A percentile compares a stretch with the other conserved stretches of the same genome.
These are phyloP conservation scores for Apotomis betuletana DNA, from an alignment of 2,888 invertebrate genomes.

Conservation along the genomic window DNA sequence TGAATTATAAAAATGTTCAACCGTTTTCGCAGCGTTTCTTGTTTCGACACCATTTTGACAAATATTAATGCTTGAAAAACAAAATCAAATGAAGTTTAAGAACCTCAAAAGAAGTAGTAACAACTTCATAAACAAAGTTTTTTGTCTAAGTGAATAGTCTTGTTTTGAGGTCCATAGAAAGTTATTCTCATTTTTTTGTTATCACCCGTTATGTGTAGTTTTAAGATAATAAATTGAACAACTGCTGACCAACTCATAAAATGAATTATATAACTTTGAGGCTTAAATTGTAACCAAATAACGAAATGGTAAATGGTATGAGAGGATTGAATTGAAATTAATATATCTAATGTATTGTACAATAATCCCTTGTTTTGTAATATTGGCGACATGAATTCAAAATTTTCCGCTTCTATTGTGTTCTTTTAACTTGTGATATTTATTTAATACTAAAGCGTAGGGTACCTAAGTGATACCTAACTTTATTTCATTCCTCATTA, in stretches of 20 bases:
- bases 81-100: too few species aligned
- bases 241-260: slow-evolving; percentile 5
- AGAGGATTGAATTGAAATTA: slow-evolving; percentile 8
- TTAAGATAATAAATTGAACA: slow-evolving; percentile 2
- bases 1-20: too few species aligned
- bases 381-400: slow-evolving; percentile 1
- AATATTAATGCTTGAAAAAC: too few species aligned
- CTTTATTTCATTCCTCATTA: slow-evolving; percentile 23
- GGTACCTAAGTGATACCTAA: neutral
- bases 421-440: slow-evolving; percentile 64
- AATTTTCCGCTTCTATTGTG: slow-evolving; percentile 50
- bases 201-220: too few species aligned
- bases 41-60: too few species aligned
- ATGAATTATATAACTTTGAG: slow-evolving; percentile 7
- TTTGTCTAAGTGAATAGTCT: too few species aligned
- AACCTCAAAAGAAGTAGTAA: too few species aligned
- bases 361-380: neutral
- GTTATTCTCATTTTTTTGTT: too few species aligned
- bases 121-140: too few species aligned
- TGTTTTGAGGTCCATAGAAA: too few species aligned
- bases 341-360: neutral
- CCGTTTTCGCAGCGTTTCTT: too few species aligned
- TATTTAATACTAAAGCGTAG: slow-evolving; percentile 52
- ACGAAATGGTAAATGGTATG: neutral
- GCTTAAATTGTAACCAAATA: slow-evolving; percentile 26